Conservation (phyloP, 2,113 vertebrate species). For the Planiliza haematocheilus region DNA sequence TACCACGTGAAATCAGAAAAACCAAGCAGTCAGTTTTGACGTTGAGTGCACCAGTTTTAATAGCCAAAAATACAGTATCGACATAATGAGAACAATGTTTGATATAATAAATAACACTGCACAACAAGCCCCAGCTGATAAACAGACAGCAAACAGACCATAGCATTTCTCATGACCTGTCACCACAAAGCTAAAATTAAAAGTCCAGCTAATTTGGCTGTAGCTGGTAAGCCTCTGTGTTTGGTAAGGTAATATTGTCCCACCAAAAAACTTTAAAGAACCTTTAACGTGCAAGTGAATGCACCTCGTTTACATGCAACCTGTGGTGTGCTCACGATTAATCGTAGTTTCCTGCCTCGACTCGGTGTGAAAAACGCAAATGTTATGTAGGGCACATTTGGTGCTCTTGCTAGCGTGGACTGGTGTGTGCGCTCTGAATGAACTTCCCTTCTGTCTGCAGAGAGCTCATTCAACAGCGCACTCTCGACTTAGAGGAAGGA, state of each 20-base stretch:
- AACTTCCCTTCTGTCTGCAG: constrained; percentile 12
- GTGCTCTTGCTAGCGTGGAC: background rate
- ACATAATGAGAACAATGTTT: background rate
- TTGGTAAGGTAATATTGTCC: too few species aligned
- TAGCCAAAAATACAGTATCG: background rate
- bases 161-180: background rate
- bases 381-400: background rate
- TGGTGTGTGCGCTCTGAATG: constrained; percentile 24
- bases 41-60: background rate
- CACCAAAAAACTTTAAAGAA: too few species aligned
- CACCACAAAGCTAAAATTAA: constrained; percentile 14
- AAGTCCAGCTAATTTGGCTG: background rate
- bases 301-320: too few species aligned
- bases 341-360: background rate
- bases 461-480: constrained; percentile 39
- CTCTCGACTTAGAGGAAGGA: constrained; percentile 44
- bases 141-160: background rate
- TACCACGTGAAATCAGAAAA: too few species aligned
- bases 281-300: too few species aligned
- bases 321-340: too few species aligned
- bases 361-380: constrained; percentile 14
- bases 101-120: background rate
- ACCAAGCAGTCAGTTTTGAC: background rate
- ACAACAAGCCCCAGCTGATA: background rate
- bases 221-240: too few species aligned